Conservation (phyloP, 2,113 vertebrate genomes). For the Electrona antarctica region DNA sequence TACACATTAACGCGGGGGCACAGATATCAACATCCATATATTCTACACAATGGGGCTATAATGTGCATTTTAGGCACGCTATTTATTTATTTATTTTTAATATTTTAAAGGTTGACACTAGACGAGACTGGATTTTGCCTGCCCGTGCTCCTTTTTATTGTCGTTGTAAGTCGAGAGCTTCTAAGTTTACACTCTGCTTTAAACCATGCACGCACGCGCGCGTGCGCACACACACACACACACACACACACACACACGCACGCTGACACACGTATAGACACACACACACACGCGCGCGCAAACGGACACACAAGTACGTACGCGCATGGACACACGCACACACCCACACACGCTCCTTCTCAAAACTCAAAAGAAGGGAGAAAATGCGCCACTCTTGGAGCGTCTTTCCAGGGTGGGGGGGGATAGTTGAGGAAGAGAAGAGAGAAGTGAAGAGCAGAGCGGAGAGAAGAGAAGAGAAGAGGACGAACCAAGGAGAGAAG, state of each 20-base stretch:
- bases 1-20: no score
- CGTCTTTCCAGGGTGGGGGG: conserved; percentile 68
- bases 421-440: conserved; percentile 68
- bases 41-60: no score
- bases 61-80: neutral
- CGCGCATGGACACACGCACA: conserved; percentile 39
- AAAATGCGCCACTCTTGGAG: conserved; percentile 76
- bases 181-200: conserved; percentile 49
- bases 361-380: conserved; percentile 69
- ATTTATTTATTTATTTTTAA: neutral
- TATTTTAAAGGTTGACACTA: neutral
- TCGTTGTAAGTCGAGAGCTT: conserved; percentile 63
- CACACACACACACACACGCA: conserved; percentile 46
- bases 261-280: conserved; percentile 48
- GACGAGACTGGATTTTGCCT: neutral
- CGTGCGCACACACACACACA: conserved; percentile 30
- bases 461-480: conserved; percentile 66
- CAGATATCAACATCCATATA: no score
- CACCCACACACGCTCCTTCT: conserved; percentile 65
- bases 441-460: conserved; percentile 62
- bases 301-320: conserved; percentile 43
- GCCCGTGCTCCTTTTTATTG: conserved; percentile 37
- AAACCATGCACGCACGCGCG: conserved; percentile 23
- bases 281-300: conserved; percentile 40
- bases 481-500: conserved; percentile 65